Evolutionary conservation across 1,140 invertebrate species (phyloP).

Genomic region (Stegodyphus mimosarum): DNA sequence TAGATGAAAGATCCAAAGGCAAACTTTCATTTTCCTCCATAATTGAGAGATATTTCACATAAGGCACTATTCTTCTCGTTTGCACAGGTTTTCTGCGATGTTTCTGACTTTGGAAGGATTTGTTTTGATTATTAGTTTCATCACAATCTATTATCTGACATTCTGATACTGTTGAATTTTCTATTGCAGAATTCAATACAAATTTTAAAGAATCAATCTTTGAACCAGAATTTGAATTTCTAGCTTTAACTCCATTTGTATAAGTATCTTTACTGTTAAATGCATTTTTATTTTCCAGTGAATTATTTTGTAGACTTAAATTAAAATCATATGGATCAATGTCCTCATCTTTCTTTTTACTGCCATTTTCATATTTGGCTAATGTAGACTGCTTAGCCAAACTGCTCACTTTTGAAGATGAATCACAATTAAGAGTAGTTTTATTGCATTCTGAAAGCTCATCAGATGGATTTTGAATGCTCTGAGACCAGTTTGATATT

Average conservation of each 20-base stretch:
- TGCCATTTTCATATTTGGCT: neutral
- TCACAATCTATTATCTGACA: neutral
- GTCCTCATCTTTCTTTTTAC: neutral
- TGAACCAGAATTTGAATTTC: neutral
- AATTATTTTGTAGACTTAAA: conserved; percentile 16
- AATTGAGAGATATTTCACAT: conserved; percentile 58
- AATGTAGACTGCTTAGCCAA: neutral
- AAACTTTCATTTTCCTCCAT: conserved; percentile 47
- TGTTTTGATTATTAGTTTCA: neutral
- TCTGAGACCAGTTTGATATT: conserved; percentile 63
- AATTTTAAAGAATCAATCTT: conserved; percentile 43
- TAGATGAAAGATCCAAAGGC: conserved; percentile 55
- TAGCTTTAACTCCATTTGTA: conserved; percentile 2
- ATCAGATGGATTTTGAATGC: conserved; percentile 41
- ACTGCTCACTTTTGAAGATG: neutral
- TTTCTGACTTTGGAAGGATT: conserved; percentile 22
- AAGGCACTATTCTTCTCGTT: conserved; percentile 61
- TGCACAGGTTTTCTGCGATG: conserved; percentile 51
- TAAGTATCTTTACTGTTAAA: neutral
- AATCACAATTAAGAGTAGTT: neutral
- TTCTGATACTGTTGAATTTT: conserved; percentile 19
- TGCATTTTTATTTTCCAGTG: neutral
- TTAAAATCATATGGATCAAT: conserved; percentile 51
- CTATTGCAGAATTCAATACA: conserved; percentile 32
- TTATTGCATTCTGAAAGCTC: neutral